Evolutionary conservation across 1,140 invertebrate species (phyloP).

Genomic region (Neodiprion pinetum): DNA sequence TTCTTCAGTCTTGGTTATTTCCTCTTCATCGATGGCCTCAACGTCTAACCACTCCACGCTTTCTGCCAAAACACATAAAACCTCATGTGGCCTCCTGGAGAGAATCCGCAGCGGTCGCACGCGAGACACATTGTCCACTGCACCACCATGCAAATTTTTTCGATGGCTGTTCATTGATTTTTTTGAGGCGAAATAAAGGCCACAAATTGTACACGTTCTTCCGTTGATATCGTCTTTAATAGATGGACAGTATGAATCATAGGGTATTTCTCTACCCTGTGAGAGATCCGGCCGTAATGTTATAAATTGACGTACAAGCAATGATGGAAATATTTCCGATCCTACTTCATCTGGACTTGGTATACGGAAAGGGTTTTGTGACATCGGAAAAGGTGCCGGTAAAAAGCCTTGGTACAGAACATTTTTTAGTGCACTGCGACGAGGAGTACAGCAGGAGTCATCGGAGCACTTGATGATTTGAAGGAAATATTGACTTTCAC

Average conservation of each 20-base stretch:
- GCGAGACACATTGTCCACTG: too few species aligned
- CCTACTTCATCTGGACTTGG: background rate
- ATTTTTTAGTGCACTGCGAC: background rate
- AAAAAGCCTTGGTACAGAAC: background rate
- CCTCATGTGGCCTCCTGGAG: too few species aligned
- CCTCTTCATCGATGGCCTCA: too few species aligned
- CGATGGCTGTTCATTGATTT: background rate
- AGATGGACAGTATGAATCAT: background rate
- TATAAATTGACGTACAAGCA: background rate
- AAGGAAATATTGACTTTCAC: background rate
- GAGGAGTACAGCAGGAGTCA: constrained; percentile 5
- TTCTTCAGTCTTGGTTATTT: too few species aligned
- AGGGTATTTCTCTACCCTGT: background rate
- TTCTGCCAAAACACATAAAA: too few species aligned
- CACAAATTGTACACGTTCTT: background rate
- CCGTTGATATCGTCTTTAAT: background rate
- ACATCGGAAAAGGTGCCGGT: background rate
- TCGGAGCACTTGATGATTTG: constrained; percentile 24
- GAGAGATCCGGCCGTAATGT: background rate
- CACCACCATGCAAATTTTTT: background rate
- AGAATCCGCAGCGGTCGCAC: too few species aligned
- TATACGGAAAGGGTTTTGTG: background rate
- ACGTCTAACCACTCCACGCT: too few species aligned
- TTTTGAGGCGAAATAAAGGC: background rate
- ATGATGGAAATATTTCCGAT: background rate